phyloP scores from a whole-genome alignment of 2,113 vertebrate genomes.

The Esox niger region DNA sequence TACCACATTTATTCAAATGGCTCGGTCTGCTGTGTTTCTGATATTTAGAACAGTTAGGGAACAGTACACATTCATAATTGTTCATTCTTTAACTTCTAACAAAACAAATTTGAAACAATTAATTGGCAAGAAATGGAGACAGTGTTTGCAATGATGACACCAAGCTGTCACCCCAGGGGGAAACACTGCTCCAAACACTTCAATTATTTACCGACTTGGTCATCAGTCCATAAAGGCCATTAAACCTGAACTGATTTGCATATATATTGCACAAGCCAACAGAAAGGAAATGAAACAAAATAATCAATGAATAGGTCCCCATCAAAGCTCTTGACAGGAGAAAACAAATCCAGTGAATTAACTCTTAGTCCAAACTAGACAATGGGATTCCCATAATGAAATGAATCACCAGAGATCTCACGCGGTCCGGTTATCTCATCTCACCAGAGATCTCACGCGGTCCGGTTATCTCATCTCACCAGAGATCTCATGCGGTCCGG shows the following conservation, averaged over 20 bases:
- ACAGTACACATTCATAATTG: no score
- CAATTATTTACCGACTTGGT: background rate
- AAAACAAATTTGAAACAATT: no score
- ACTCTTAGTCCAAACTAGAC: background rate
- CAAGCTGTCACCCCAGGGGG: background rate
- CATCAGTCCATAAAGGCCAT: conserved; percentile 25
- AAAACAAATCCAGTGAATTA: conserved; percentile 17
- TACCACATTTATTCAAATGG: no score
- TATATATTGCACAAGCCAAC: conserved; percentile 24
- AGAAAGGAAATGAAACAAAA: background rate
- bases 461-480: no score
- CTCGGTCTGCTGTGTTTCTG: no score
- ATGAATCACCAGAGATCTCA: no score
- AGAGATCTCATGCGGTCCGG: no score
- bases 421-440: no score
- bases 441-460: no score
- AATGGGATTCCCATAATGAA: no score
- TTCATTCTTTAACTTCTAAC: no score
- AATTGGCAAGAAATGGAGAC: background rate
- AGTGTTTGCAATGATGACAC: background rate
- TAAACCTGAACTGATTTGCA: conserved; percentile 21
- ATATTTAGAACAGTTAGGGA: no score
- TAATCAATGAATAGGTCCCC: background rate
- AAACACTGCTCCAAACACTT: background rate
- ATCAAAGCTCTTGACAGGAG: background rate